Evolutionary conservation across 2,113 vertebrate genomes (phyloP).

Genomic region (Bucco capensis): DNA sequence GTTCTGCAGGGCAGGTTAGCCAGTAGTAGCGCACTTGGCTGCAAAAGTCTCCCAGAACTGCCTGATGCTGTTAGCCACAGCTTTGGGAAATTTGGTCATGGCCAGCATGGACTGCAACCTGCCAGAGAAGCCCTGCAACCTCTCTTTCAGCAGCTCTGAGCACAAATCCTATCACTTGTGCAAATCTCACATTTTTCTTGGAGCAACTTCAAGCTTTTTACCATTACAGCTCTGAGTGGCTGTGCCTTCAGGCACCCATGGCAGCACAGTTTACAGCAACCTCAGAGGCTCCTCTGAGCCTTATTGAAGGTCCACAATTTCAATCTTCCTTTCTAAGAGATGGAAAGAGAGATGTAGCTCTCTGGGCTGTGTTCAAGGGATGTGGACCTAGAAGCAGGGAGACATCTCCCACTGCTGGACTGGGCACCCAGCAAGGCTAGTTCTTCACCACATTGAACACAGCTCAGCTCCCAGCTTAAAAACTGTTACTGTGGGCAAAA

Average conservation of each 20-base stretch:
- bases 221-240: neutral
- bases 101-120: neutral
- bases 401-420: neutral
- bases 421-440: neutral
- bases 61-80: neutral
- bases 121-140: neutral
- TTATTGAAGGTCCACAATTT: neutral
- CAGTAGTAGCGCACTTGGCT: neutral
- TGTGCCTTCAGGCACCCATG: neutral
- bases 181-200: neutral
- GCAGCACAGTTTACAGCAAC: neutral
- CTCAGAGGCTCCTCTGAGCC: neutral
- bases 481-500: neutral
- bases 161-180: neutral
- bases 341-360: neutral
- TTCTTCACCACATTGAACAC: neutral
- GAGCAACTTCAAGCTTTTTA: neutral
- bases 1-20: neutral
- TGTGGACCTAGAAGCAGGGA: neutral
- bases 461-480: neutral
- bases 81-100: neutral
- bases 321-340: neutral
- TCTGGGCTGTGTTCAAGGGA: neutral
- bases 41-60: neutral
- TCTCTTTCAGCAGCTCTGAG: neutral